These are phyloP conservation scores for Sinhomidia bicolor DNA, from an alignment of 2,888 invertebrate genomes.

Conservation along the genomic window DNA sequence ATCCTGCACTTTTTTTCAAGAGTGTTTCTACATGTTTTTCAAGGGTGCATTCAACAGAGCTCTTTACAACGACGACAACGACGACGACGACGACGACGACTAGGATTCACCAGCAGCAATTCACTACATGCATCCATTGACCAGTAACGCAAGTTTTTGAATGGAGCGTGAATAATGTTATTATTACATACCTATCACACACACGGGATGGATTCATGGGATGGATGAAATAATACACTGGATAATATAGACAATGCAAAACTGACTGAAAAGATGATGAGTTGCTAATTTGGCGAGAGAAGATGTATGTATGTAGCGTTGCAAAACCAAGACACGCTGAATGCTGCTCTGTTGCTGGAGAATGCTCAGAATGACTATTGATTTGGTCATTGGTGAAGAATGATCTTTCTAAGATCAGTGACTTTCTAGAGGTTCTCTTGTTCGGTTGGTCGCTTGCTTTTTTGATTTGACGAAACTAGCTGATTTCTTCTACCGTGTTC, in stretches of 20 bases:
- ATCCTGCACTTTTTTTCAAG: too few species aligned
- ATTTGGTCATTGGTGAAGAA: background rate
- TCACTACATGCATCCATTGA: constrained; percentile 22
- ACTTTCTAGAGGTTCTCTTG: background rate
- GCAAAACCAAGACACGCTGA: background rate
- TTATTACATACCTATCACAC: background rate
- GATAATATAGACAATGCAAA: background rate
- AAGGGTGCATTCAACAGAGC: constrained; percentile 30
- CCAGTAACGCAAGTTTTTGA: constrained; percentile 13
- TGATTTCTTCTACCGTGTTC: too few species aligned
- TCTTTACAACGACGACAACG: background rate
- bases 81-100: background rate
- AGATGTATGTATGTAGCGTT: background rate
- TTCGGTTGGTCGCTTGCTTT: too few species aligned
- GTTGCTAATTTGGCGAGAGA: background rate
- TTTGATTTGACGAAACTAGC: too few species aligned
- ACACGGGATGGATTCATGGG: background rate
- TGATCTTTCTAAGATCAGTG: background rate
- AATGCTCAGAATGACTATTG: background rate
- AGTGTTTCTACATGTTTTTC: constrained; percentile 12
- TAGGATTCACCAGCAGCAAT: background rate
- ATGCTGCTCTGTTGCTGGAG: background rate
- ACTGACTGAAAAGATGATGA: background rate
- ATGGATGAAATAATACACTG: background rate
- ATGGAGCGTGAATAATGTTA: constrained; percentile 3